Percentiles rank a stretch among this genome's conserved stretches.
phyloP scores from a whole-genome alignment of 1,140 invertebrate species.

The Lordiphosa clarofinis region DNA sequence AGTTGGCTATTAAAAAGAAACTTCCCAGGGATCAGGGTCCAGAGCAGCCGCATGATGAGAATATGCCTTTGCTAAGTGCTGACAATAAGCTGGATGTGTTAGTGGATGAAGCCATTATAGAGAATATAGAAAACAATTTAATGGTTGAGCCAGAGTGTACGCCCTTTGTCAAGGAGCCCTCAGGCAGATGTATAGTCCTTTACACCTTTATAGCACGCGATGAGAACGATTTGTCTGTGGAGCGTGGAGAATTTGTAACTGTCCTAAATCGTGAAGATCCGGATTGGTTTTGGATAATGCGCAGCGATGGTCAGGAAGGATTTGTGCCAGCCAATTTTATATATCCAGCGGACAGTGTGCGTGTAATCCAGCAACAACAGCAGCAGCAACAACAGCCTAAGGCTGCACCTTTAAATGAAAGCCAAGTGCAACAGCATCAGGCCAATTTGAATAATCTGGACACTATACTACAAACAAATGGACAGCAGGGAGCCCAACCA shows the following conservation, averaged over 20 bases:
- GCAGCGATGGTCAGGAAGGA: slow-evolving; percentile 95
- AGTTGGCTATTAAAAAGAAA: slow-evolving; percentile 91
- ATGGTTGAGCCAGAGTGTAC: slow-evolving; percentile 81
- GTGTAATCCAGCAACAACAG: slow-evolving; percentile 85
- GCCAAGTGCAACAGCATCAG: slow-evolving; percentile 44
- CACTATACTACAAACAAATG: neutral
- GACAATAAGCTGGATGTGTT: slow-evolving; percentile 80
- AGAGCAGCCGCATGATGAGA: slow-evolving; percentile 59
- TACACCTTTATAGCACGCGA: slow-evolving; percentile 95
- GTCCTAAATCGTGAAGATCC: slow-evolving; percentile 96
- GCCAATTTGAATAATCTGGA: slow-evolving; percentile 62
- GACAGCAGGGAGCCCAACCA: no score
- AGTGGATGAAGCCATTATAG: slow-evolving; percentile 25
- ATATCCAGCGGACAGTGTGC: slow-evolving; percentile 91
- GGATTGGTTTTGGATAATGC: slow-evolving; percentile 97
- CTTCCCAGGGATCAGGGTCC: slow-evolving; percentile 84
- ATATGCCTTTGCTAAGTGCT: slow-evolving; percentile 48
- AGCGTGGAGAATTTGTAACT: slow-evolving; percentile 96
- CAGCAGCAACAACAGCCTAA: slow-evolving; percentile 45
- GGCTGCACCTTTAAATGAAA: slow-evolving; percentile 31
- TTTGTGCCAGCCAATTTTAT: slow-evolving; percentile 97
- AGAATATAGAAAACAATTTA: slow-evolving; percentile 80
- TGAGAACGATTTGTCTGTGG: slow-evolving; percentile 96
- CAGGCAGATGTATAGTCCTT: slow-evolving; percentile 93
- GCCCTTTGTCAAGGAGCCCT: slow-evolving; percentile 95